phyloP scores from a whole-genome alignment of 2,797 vertebrate genomes.

The Neosilurus hyrtlii region DNA sequence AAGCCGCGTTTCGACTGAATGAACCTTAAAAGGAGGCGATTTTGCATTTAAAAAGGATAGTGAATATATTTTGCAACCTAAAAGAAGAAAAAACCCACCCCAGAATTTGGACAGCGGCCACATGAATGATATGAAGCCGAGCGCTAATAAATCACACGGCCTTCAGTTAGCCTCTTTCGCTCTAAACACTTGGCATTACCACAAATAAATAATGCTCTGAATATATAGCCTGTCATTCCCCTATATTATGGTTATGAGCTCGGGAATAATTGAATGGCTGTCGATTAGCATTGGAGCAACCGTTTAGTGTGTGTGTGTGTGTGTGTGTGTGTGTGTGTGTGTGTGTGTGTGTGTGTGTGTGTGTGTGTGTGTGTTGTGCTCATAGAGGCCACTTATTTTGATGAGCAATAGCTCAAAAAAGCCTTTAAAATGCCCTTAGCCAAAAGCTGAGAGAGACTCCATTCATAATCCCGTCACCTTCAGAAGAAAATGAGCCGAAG shows the following conservation, averaged over 20 bases:
- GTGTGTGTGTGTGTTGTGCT: conserved; percentile 33
- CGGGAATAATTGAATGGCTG: conserved; percentile 72
- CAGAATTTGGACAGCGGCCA: conserved; percentile 55
- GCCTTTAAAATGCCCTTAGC: conserved; percentile 27
- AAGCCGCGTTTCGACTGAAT: conserved; percentile 39
- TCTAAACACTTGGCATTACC: conserved; percentile 65
- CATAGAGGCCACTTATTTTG: conserved; percentile 20
- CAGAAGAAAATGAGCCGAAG: not conserved
- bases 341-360: conserved; percentile 43
- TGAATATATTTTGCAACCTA: conserved; percentile 53
- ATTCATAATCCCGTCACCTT: conserved; percentile 16
- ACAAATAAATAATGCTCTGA: conserved; percentile 75
- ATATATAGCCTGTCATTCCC: conserved; percentile 70
- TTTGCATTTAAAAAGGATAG: conserved; percentile 52
- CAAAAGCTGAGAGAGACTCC: not conserved
- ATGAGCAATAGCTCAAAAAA: conserved; percentile 24
- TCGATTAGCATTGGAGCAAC: conserved; percentile 69
- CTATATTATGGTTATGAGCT: conserved; percentile 66
- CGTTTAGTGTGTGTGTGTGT: conserved; percentile 59
- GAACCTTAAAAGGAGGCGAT: conserved; percentile 51
- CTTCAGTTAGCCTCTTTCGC: conserved; percentile 63
- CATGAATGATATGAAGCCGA: conserved; percentile 57
- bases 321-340: conserved; percentile 56
- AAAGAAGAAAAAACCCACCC: conserved; percentile 49
- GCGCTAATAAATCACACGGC: conserved; percentile 69